phyloP scores from a whole-genome alignment of 2,888 invertebrate genomes.

The Cosmopolites sordidus region DNA sequence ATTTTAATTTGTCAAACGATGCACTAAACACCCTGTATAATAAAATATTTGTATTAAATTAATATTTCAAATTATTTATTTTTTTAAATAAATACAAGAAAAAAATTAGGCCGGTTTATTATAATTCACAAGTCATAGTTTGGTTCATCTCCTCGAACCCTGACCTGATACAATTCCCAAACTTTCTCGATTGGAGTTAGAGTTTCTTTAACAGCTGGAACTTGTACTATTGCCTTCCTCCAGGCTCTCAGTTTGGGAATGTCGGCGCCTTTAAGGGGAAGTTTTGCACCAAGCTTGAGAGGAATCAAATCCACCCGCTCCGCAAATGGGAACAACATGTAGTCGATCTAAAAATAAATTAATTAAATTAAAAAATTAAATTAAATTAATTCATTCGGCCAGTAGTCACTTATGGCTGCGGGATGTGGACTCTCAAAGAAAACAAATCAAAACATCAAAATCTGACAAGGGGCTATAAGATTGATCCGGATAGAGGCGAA shows the following conservation, averaged over 20 bases:
- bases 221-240: conserved; percentile 34
- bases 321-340: conserved; percentile 44
- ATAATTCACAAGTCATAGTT: not conserved
- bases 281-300: conserved; percentile 32
- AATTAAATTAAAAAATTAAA: not conserved
- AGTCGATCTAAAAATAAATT: conserved; percentile 37
- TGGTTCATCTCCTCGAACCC: not conserved
- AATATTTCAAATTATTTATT: not conserved
- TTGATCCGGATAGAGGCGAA: no score
- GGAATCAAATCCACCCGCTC: conserved; percentile 35
- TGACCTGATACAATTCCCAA: not conserved
- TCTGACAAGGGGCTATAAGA: no score
- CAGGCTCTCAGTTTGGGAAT: conserved; percentile 35
- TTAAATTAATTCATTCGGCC: no score
- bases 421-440: no score
- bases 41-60: not conserved
- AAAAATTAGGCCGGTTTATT: no score
- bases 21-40: no score
- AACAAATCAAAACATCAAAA: no score
- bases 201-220: conserved; percentile 27
- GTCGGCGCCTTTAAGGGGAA: conserved; percentile 36
- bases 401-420: no score
- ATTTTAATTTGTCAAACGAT: no score
- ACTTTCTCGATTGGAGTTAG: conserved; percentile 14
- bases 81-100: not conserved